A percentile compares a stretch with the other conserved stretches of the same genome.
Evolutionary conservation across 2,888 invertebrate species (phyloP).

Genomic region (Plebejus melissa): DNA sequence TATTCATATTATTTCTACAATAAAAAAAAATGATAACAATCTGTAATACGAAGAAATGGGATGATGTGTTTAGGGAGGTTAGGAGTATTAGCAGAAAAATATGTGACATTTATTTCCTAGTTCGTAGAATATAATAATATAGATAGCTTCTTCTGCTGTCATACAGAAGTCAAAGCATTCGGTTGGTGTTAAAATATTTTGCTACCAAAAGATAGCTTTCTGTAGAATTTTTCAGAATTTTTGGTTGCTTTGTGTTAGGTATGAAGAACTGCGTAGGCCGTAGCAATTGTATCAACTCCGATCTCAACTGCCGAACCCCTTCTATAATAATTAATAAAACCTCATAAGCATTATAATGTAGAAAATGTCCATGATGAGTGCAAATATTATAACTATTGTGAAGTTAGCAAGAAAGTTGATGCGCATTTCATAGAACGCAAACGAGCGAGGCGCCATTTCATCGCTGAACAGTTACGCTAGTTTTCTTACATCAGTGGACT

Average conservation of each 20-base stretch:
- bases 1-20: background rate
- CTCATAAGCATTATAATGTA: background rate
- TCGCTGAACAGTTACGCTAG: conserved; percentile 38
- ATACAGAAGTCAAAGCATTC: too few relatives aligned
- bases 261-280: too few relatives aligned
- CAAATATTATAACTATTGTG: background rate
- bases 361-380: background rate
- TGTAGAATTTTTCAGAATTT: too few relatives aligned
- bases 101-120: too few relatives aligned
- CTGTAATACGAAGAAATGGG: too few relatives aligned
- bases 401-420: background rate
- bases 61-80: too few relatives aligned
- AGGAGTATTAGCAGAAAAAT: too few relatives aligned
- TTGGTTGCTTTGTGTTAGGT: too few relatives aligned
- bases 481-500: conserved; percentile 73
- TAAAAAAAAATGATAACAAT: background rate
- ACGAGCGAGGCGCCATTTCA: conserved; percentile 29
- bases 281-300: background rate
- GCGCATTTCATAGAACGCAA: conserved; percentile 10
- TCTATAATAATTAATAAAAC: background rate
- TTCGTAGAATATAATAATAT: too few relatives aligned
- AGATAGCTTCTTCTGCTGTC: too few relatives aligned
- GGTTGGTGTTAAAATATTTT: too few relatives aligned
- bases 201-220: too few relatives aligned
- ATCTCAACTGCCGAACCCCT: background rate